Evolutionary conservation across 1,140 invertebrate genomes (phyloP), one percentile per base, ranked within the genome.

Genomic region (Meloidogyne chitwoodi): DNA sequence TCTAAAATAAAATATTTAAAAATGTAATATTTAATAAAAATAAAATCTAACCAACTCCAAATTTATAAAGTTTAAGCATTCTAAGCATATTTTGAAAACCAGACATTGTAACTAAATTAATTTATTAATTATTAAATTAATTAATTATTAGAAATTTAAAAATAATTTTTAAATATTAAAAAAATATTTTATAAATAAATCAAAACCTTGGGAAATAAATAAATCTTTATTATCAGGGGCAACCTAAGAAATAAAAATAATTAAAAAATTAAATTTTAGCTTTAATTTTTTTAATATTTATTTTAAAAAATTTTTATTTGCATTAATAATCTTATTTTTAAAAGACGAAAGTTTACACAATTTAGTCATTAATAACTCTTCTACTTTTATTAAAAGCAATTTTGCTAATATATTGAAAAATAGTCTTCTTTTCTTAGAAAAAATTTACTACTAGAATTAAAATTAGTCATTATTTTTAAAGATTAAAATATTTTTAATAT

Each of bases 281-380:
- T 92, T 92, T 88, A 96, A 96, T 75, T 91, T 91, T 88, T 96
- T 97, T 81, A 95, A 89, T 22, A 96, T 91, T 79, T 93, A 90
- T 65, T 95, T 89, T 94, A 97, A 96, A 80, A 91, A 91, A 24
- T 91, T 90, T 84, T 93, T 96, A 73, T 91, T 91, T 81, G 88
- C 90, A 88, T 91, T 92, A 0, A 92, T 91, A 74, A n/a, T n/a
- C n/a, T n/a, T n/a, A 91, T 91, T 85, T 93, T 92, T 26, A 91
- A 89, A 56, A 92, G 87, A 77, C 89, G 90, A 12, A 91, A 85
- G 77, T 91, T 90, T n/a, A 85, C 83, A 80, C n/a, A 89, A 88
- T 16, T 87, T 87, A 6, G 89, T 88, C 22, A 80, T n/a, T n/a
- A n/a, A n/a, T n/a, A n/a, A n/a, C n/a, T n/a, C n/a, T n/a, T n/a